These are phyloP conservation scores for Daubentonia madagascariensis DNA, from an alignment of 2,113 vertebrate genomes.

Conservation along the genomic window DNA sequence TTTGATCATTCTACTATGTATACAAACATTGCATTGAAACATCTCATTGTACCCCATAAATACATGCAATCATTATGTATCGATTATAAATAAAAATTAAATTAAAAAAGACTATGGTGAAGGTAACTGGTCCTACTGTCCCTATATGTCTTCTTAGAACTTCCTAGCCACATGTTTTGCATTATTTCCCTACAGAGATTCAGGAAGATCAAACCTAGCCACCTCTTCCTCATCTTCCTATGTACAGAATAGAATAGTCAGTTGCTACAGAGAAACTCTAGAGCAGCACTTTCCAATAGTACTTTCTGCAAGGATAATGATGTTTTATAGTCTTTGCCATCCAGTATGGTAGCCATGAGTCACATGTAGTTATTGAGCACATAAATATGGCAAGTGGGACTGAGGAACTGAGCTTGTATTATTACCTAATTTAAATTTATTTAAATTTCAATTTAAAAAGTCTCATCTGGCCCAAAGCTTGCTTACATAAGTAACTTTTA, in stretches of 20 bases:
- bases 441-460: neutral
- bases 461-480: neutral
- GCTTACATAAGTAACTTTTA: neutral
- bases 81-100: neutral
- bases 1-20: neutral
- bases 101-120: neutral
- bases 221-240: neutral
- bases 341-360: neutral
- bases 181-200: neutral
- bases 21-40: neutral
- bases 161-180: neutral
- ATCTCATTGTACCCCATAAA: neutral
- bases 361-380: neutral
- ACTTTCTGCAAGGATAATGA: neutral
- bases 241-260: neutral
- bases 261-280: neutral
- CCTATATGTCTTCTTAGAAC: neutral
- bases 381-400: neutral
- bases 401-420: neutral
- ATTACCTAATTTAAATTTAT: neutral
- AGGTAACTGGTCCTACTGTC: rapidly evolving
- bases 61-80: neutral
- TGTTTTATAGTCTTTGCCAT: neutral
- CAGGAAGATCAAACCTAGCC: neutral
- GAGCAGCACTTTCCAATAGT: no score